Base-by-base conservation (phyloP, 2,113 vertebrate species). In the Megalops atlanticus region DNA sequence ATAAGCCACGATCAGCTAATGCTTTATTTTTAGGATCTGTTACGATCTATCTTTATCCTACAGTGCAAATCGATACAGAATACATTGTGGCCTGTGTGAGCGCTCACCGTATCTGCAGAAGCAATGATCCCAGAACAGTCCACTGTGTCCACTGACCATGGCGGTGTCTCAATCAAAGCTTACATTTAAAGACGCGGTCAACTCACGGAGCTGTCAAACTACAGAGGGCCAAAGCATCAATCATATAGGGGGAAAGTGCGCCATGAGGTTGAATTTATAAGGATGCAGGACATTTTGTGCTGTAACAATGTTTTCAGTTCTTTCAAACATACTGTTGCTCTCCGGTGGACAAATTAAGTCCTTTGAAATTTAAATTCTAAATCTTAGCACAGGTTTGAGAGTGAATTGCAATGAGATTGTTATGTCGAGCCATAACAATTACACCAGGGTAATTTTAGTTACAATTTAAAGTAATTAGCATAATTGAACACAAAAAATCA, bases 121-220 rank as follows among this genome's bases (percentile, higher is more conserved):
- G 54, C 5, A 4, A 5, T n/a, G n/a, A 7, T 72, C 35, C 15
- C 33, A 41, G n/a, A 47, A 39, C 35, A 31, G n/a, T 64, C 43
- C n/a, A 58, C n/a, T 77, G 80, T 87, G 86, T 89, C 86, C 87
- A 78, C 84, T 77, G 16, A 78, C 78, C 84, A 81, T 88, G 88
- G 84, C 43, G 68, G 83, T 77, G 84, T 87, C 87, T 90, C 89
- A 88, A 88, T 91, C 89, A 92, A 85, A 87, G 82, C 43, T 43
- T 77, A 81, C 88, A 88, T 88, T 89, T 91, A 91, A 77, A 76
- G 84, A 84, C 84, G 79, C 81, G 47, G 84, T 79, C 88, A 85
- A 88, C 89, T 91, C 88, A 85, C 88, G 87, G 83, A 82, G 89
- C 83, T 88, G 85, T 88, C 86, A 83, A 58, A 21, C 87, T 80